Evolutionary conservation across 2,113 vertebrate species (phyloP), one percentile per base, ranked within the genome.

Genomic region (Phasianus colchicus): DNA sequence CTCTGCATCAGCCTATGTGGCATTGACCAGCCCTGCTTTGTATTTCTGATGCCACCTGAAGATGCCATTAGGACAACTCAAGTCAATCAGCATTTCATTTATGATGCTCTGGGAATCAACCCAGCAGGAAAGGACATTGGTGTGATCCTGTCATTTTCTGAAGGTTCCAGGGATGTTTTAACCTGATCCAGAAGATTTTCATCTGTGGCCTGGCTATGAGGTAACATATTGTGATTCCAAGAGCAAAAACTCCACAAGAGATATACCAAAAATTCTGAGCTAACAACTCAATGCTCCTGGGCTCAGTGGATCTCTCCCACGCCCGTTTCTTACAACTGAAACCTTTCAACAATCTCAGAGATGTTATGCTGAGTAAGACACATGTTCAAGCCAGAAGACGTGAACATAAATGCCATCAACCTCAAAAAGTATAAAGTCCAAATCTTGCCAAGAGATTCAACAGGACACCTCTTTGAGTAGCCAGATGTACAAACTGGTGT

Each of bases 301-400:
- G 2, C 71, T 45, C 78, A 2, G 6, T 2, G 34, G 27, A 27
- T 55, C 34, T 24, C 75, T 38, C 52, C 64, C 25, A 19, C 34
- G 11, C 20, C 32, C 9, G 0, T 50, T 74, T 45, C 19, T 45
- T 40, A 34, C 50, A 21, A 3, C 4, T 45, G 58, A 48, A 76
- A 52, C 29, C 60, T 45, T 73, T 40, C 27, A 42, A 12, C 24
- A 7, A 8, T 47, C 79, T 80, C 58, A 65, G 48, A 89, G 81
- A 36, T 36, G 36, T 45, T 63, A 38, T 10, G 19, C 15, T 20
- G 27, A 30, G n/a, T 15, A 57, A 66, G 45, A 36, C 1, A 0
- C 5, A 2, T 0, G 3, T 34, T 48, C 8, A 47, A 76, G 42
- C 54, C 45, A 47, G n/a, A 42, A 78, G 1, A 1, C 4, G 4